Conservation (phyloP, 2,888 invertebrate genomes). For the Dromius quadrimaculatus region DNA sequence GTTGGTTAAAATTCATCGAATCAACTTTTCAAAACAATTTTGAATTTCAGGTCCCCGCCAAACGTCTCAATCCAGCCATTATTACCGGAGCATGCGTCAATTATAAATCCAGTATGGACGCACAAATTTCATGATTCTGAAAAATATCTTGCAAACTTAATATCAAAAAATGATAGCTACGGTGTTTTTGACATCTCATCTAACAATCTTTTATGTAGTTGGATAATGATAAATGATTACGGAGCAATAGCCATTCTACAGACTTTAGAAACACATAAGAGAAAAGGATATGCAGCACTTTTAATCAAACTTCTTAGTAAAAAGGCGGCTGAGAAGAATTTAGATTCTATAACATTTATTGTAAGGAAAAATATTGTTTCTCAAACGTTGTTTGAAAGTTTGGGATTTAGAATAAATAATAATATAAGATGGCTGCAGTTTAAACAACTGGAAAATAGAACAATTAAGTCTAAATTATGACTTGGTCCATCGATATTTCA, state of each 20-base stretch:
- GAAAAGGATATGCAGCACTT: constrained; percentile 63
- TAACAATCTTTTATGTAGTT: constrained; percentile 61
- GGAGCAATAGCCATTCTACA: constrained; percentile 63
- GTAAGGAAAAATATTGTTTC: constrained; percentile 61
- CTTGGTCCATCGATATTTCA: neutral
- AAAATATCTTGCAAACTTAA: constrained; percentile 59
- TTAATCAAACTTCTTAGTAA: constrained; percentile 61
- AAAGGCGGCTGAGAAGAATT: constrained; percentile 60
- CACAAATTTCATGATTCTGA: constrained; percentile 60
- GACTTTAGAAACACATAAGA: constrained; percentile 61
- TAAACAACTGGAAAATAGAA: constrained; percentile 10
- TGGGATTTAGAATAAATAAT: constrained; percentile 57
- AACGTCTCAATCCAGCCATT: neutral
- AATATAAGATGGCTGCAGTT: constrained; percentile 23
- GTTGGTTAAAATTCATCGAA: neutral
- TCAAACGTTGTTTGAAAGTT: constrained; percentile 60
- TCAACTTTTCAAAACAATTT: neutral
- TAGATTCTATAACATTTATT: constrained; percentile 60
- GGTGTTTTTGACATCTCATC: constrained; percentile 63
- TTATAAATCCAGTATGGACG: constrained; percentile 59
- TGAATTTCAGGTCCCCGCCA: constrained; percentile 6
- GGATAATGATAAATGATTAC: constrained; percentile 62
- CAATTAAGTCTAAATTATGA: constrained; percentile 5
- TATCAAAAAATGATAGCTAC: constrained; percentile 62
- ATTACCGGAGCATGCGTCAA: neutral